These are phyloP conservation scores for Trematomus loennbergii DNA, from an alignment of 2,113 vertebrate genomes.

Conservation along the genomic window DNA sequence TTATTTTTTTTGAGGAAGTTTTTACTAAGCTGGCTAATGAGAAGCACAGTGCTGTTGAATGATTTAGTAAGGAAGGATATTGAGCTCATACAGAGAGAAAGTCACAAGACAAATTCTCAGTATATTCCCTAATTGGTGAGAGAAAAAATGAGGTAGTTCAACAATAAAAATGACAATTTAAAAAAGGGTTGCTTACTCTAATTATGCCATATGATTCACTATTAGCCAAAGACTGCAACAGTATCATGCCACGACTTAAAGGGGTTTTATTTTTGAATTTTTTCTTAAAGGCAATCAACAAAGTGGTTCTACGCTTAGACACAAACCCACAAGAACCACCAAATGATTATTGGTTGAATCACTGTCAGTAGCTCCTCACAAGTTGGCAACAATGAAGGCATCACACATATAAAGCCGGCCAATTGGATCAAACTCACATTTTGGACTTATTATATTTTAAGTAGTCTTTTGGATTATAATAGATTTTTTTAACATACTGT, in stretches of 20 bases:
- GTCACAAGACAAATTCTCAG: constrained; percentile 86
- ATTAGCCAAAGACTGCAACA: constrained; percentile 40
- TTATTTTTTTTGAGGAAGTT: constrained; percentile 92
- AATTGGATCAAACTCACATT: constrained; percentile 3
- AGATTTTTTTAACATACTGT: background rate
- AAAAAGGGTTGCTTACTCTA: constrained; percentile 76
- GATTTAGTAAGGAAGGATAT: constrained; percentile 86
- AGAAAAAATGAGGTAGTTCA: constrained; percentile 87
- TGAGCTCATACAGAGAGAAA: constrained; percentile 66
- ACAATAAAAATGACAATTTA: constrained; percentile 75
- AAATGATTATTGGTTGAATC: background rate
- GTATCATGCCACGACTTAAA: constrained; percentile 41
- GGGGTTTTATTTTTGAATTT: background rate
- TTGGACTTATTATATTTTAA: constrained; percentile 9
- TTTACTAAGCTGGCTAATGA: constrained; percentile 93
- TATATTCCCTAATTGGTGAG: constrained; percentile 88
- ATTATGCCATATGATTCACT: constrained; percentile 48
- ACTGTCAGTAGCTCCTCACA: background rate
- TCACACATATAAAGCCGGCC: background rate
- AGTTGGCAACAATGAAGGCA: background rate
- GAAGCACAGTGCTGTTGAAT: constrained; percentile 89
- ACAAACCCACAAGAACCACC: background rate
- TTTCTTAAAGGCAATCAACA: constrained; percentile 14
- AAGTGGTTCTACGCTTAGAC: constrained; percentile 13
- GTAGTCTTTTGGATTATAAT: constrained; percentile 4